Evolutionary conservation across 2,113 vertebrate species (phyloP).

Genomic region (Orycteropus afer): DNA sequence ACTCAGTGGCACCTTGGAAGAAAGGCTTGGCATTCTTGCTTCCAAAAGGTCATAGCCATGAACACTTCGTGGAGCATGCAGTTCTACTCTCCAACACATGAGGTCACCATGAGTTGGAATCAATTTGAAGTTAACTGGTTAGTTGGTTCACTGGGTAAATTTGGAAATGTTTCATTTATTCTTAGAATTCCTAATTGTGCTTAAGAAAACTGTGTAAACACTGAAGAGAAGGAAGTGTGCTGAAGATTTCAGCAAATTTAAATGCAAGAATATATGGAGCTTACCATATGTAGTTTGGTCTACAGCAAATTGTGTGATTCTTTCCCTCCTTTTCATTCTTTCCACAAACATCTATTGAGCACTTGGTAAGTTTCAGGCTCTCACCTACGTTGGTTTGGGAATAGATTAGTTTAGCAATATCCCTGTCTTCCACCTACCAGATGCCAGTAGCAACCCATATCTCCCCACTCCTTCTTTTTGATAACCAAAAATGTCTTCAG

Average conservation of each 20-base stretch:
- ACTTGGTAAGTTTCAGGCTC: background rate
- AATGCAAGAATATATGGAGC: background rate
- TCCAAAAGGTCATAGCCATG: too few relatives aligned
- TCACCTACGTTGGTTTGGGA: conserved; percentile 21
- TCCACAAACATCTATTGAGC: background rate
- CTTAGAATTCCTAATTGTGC: background rate
- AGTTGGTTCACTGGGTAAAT: background rate
- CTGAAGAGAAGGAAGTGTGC: background rate
- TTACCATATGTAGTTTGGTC: background rate
- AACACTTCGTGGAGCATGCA: background rate
- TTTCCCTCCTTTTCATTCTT: background rate
- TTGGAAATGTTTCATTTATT: background rate
- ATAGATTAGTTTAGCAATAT: background rate
- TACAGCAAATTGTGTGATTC: background rate
- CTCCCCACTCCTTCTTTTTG: background rate
- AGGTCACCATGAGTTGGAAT: background rate
- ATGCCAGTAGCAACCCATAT: background rate
- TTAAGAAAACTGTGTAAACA: background rate
- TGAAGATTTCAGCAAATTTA: background rate
- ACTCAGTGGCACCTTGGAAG: background rate
- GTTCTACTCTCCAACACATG: background rate
- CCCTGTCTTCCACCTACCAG: background rate
- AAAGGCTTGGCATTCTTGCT: background rate
- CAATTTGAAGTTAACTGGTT: background rate
- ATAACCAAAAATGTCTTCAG: background rate